phyloP scores from a whole-genome alignment of 2,888 invertebrate species.

The Sesamia inferens region DNA sequence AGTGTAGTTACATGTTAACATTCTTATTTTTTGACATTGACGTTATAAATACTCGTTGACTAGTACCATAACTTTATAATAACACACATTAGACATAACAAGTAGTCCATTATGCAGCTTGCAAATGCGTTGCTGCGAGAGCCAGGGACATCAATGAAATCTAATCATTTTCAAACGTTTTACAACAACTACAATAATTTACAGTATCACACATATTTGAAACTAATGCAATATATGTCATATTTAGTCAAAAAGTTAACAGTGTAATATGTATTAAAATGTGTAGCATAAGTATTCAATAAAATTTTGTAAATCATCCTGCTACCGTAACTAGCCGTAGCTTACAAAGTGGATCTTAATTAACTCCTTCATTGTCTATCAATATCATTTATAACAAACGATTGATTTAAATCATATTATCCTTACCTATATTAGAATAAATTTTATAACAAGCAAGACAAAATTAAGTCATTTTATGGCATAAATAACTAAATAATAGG shows the following conservation, averaged over 20 bases:
- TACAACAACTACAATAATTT: conserved; percentile 66
- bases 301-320: conserved; percentile 55
- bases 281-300: conserved; percentile 61
- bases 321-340: conserved; percentile 51
- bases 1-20: conserved; percentile 86
- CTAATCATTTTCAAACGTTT: conserved; percentile 57
- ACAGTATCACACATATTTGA: conserved; percentile 69
- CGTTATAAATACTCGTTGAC: conserved; percentile 88
- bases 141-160: conserved; percentile 50
- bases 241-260: conserved; percentile 64
- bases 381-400: conserved; percentile 47
- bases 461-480: conserved; percentile 36
- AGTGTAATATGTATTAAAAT: conserved; percentile 65
- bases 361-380: conserved; percentile 48
- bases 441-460: conserved; percentile 53
- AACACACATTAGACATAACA: conserved; percentile 71
- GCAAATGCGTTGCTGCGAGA: conserved; percentile 54
- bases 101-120: conserved; percentile 50
- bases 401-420: conserved; percentile 40
- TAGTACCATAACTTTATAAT: conserved; percentile 79
- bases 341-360: conserved; percentile 55
- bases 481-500: conserved; percentile 27
- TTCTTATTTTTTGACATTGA: conserved; percentile 80
- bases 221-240: conserved; percentile 59
- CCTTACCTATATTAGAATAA: conserved; percentile 50